These are phyloP conservation scores for Polydesmus complanatus DNA, from an alignment of 2,888 invertebrate species.

Conservation along the genomic window DNA sequence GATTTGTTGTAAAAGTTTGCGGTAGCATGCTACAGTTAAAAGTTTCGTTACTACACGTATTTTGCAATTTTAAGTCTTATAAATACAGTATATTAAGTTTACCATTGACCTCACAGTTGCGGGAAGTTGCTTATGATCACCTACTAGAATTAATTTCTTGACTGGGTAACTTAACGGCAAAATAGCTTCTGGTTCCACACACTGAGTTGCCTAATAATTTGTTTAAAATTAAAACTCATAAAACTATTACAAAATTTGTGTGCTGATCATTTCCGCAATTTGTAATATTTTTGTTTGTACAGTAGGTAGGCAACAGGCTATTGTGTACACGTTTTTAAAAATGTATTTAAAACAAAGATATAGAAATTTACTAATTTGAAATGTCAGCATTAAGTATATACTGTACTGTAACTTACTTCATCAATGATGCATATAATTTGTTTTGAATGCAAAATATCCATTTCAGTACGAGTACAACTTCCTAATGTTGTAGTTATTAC, in stretches of 20 bases:
- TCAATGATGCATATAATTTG: constrained; percentile 25
- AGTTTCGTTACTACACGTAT: too few relatives aligned
- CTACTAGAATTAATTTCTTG: constrained; percentile 61
- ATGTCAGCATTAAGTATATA: neutral
- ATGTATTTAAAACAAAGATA: too few relatives aligned
- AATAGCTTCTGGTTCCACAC: constrained; percentile 65
- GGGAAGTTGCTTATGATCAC: constrained; percentile 73
- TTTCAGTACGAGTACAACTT: constrained; percentile 31
- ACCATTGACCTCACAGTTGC: constrained; percentile 64
- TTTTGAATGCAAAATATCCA: constrained; percentile 11
- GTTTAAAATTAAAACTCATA: constrained; percentile 53
- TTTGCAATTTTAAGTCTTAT: too few relatives aligned
- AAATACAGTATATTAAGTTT: too few relatives aligned
- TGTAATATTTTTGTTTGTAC: too few relatives aligned
- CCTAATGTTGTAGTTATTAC: constrained; percentile 57
- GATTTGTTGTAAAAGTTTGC: too few relatives aligned
- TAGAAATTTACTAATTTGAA: too few relatives aligned
- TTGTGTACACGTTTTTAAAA: too few relatives aligned
- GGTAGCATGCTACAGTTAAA: too few relatives aligned
- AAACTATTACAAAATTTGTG: too few relatives aligned
- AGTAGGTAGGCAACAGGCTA: too few relatives aligned
- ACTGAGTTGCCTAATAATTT: constrained; percentile 82
- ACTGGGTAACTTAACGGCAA: constrained; percentile 63
- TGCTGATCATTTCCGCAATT: too few relatives aligned
- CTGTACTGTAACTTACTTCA: constrained; percentile 24